phyloP scores from a whole-genome alignment of 2,888 invertebrate species.

The Microctonus brassicae region DNA sequence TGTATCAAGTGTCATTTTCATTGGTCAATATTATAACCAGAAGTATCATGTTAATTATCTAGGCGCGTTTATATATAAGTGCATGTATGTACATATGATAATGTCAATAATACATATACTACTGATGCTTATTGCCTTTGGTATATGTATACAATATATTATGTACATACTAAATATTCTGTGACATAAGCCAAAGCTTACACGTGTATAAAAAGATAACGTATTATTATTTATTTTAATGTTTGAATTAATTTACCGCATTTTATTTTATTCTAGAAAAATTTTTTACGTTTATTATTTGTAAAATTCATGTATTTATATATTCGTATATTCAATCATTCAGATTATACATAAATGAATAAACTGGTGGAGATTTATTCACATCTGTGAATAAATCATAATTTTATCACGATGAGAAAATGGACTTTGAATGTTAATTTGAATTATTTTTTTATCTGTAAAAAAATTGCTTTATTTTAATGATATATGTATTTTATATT shows the following conservation, averaged over 20 bases:
- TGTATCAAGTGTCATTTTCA: neutral
- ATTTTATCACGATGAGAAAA: neutral
- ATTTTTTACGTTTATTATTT: neutral
- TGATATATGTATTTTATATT: too few species aligned
- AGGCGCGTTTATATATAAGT: neutral
- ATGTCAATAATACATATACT: neutral
- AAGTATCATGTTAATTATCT: neutral
- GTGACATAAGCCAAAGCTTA: neutral
- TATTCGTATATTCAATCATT: neutral
- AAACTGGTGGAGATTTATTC: too few species aligned
- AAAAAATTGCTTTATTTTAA: too few species aligned
- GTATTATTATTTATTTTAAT: too few species aligned
- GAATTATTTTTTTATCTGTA: neutral
- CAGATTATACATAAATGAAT: neutral
- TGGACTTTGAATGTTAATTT: neutral
- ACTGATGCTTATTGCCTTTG: neutral
- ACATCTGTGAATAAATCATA: neutral
- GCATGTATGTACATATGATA: neutral
- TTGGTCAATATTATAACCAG: neutral
- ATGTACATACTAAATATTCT: neutral
- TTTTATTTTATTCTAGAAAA: too few species aligned
- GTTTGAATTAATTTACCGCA: too few species aligned
- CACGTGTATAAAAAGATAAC: neutral
- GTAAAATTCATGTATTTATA: conserved; percentile 6
- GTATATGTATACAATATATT: neutral